Percentiles rank a stretch among this genome's conserved stretches.
Evolutionary conservation across 2,888 invertebrate species (phyloP).

Genomic region (Mimumesa dahlbomi): DNA sequence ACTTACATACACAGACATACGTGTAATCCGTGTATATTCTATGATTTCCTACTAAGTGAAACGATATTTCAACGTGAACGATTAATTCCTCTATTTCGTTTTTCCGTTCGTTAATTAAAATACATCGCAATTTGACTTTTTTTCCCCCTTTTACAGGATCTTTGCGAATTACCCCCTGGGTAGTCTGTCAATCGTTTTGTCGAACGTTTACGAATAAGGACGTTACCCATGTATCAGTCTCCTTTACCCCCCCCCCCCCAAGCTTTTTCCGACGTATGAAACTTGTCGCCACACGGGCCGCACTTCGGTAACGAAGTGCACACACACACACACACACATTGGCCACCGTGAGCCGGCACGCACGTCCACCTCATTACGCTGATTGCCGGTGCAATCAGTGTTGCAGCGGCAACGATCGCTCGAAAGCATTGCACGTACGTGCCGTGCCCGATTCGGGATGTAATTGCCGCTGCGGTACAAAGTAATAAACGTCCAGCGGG

Average conservation of each 20-base stretch:
- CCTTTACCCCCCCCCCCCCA: background rate
- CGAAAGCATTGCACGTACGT: constrained; percentile 15
- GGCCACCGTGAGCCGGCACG: constrained; percentile 22
- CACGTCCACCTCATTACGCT: constrained; percentile 52
- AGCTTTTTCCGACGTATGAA: background rate
- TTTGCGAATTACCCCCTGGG: too few species aligned
- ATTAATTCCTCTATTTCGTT: too few species aligned
- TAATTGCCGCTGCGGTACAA: constrained; percentile 22
- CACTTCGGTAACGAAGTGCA: constrained; percentile 6
- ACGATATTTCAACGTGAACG: too few species aligned
- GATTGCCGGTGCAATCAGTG: constrained; percentile 46
- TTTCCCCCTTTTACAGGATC: too few species aligned
- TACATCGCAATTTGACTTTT: too few species aligned
- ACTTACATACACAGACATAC: too few species aligned
- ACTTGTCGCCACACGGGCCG: constrained; percentile 9
- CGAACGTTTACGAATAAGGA: too few species aligned
- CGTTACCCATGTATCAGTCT: background rate
- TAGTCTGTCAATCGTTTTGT: too few species aligned
- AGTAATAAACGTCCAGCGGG: background rate
- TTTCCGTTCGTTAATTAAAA: too few species aligned
- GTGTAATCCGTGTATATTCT: too few species aligned
- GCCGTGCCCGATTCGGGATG: constrained; percentile 2
- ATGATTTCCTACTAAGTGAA: too few species aligned
- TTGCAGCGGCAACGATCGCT: constrained; percentile 25
- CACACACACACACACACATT: background rate